Conservation (phyloP, 2,113 vertebrate genomes). For the Cyphomyrus discorhynchus region DNA sequence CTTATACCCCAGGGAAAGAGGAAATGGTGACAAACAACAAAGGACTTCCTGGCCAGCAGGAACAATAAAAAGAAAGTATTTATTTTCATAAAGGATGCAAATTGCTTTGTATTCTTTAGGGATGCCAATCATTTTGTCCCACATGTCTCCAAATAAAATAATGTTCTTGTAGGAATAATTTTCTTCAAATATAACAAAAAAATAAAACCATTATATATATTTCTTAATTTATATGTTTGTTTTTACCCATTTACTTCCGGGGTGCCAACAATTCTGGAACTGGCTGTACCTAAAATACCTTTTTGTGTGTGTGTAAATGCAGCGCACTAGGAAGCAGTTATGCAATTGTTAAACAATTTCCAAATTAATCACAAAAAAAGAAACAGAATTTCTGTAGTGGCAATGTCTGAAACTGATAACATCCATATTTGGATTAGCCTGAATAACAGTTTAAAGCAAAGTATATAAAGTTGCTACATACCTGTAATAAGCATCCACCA, state of each 20-base stretch:
- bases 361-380: neutral
- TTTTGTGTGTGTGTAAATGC: neutral
- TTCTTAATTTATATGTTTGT: neutral
- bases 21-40: neutral
- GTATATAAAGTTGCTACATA: constrained; percentile 34
- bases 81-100: neutral
- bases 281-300: neutral
- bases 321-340: neutral
- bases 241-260: neutral
- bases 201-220: neutral
- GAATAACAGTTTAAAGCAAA: neutral
- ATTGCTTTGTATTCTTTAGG: neutral
- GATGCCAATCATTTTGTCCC: neutral
- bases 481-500: constrained; percentile 80
- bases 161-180: neutral
- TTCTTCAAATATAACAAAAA: neutral
- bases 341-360: neutral
- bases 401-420: neutral
- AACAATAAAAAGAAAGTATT: neutral
- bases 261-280: neutral
- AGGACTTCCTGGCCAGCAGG: neutral
- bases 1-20: neutral
- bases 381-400: neutral
- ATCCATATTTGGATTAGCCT: neutral
- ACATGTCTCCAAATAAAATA: neutral